Conservation (phyloP, 2,888 invertebrate genomes). For the Lasioglossum figueresi region DNA sequence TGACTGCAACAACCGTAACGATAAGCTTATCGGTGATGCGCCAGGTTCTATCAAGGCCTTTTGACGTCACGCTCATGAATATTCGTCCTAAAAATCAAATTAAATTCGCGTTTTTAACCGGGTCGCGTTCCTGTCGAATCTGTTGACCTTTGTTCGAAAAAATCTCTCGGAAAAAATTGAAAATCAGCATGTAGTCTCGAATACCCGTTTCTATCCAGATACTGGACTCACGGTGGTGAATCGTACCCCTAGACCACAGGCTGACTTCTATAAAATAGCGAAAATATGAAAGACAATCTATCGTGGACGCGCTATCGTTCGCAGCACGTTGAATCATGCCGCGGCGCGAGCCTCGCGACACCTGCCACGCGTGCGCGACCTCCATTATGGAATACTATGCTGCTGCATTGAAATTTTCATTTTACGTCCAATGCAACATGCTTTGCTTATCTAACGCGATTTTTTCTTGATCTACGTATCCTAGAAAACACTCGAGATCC, state of each 20-base stretch:
- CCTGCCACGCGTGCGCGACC: not conserved
- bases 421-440: too few relatives aligned
- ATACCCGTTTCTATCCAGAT: conserved; percentile 72
- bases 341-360: not conserved
- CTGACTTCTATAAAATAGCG: conserved; percentile 79
- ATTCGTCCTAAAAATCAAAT: conserved; percentile 63
- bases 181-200: conserved; percentile 83
- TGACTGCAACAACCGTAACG: conserved; percentile 52
- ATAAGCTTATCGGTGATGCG: conserved; percentile 74
- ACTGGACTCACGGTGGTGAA: conserved; percentile 64
- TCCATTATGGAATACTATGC: not conserved
- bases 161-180: conserved; percentile 79
- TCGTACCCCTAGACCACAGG: conserved; percentile 82
- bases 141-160: conserved; percentile 78
- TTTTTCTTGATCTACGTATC: not conserved
- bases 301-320: conserved; percentile 39
- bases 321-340: conserved; percentile 30
- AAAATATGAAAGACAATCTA: conserved; percentile 72
- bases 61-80: conserved; percentile 74
- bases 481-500: not conserved
- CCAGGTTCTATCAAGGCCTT: conserved; percentile 68
- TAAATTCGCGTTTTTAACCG: conserved; percentile 53
- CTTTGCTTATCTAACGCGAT: not conserved
- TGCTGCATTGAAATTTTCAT: conserved; percentile 1
- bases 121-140: not conserved